phyloP scores from a whole-genome alignment of 2,113 vertebrate genomes.

The Fulmarus glacialis region DNA sequence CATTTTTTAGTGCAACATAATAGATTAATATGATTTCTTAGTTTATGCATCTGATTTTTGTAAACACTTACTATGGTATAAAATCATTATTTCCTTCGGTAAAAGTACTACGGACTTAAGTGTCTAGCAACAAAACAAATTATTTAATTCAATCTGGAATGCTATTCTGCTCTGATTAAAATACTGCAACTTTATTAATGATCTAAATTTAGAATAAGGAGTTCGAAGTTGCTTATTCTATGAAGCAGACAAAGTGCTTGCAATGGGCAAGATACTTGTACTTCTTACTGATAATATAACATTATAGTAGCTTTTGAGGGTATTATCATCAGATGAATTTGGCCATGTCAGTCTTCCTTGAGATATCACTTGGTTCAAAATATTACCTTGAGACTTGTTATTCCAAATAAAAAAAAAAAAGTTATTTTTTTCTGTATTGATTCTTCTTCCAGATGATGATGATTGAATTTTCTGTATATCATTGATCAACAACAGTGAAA shows the following conservation, averaged over 20 bases:
- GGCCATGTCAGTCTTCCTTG: not conserved
- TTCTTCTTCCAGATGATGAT: not conserved
- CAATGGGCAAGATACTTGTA: not conserved
- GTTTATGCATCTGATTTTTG: not conserved
- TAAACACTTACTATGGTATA: not conserved
- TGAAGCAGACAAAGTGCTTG: not conserved
- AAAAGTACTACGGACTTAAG: not conserved
- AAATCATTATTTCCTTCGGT: not conserved
- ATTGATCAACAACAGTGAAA: not conserved
- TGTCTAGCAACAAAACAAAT: not conserved
- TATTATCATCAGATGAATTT: not conserved
- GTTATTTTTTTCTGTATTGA: not conserved
- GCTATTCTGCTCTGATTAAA: not conserved
- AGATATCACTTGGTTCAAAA: not conserved
- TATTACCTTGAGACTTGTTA: not conserved
- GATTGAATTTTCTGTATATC: not conserved
- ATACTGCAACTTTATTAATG: not conserved
- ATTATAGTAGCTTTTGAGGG: not conserved
- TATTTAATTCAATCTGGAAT: not conserved
- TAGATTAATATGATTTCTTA: not conserved
- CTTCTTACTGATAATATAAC: not conserved
- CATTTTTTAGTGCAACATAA: not conserved
- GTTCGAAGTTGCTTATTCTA: not conserved
- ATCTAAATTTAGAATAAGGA: not conserved
- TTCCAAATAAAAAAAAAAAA: not conserved